A percentile compares a stretch with the other conserved stretches of the same genome.
phyloP scores from a whole-genome alignment of 37 sponge, comb jelly and placozoan species.

The Chondrosia reniformis region DNA sequence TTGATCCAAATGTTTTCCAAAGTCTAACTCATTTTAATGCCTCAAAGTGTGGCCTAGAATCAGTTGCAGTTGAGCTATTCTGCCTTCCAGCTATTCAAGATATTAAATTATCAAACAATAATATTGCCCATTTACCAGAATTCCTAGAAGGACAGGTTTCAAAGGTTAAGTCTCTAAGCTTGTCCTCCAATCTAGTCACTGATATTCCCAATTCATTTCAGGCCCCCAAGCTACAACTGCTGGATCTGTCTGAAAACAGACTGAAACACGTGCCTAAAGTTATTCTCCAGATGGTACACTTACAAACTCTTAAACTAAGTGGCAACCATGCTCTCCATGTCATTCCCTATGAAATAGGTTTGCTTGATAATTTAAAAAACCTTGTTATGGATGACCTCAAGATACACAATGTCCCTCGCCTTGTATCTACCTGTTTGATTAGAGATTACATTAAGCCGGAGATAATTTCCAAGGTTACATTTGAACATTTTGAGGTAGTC shows the following conservation, averaged over 20 bases:
- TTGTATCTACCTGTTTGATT: not conserved
- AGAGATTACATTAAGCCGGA: not conserved
- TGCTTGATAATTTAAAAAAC: not conserved
- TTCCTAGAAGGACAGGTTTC: not conserved
- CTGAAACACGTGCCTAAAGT: not conserved
- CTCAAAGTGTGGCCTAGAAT: not conserved
- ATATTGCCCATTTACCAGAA: conserved; percentile 39
- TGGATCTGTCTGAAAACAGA: not conserved
- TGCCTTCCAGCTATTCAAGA: conserved; percentile 31
- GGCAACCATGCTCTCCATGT: not conserved
- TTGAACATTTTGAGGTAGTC: conserved; percentile 12
- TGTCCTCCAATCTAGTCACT: conserved; percentile 3
- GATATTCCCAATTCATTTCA: not conserved
- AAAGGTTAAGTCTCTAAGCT: not conserved
- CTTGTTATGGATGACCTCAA: not conserved
- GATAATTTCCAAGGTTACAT: not conserved
- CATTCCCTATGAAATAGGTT: not conserved
- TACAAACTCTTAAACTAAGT: not conserved
- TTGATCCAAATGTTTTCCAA: not conserved
- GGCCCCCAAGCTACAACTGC: conserved; percentile 14
- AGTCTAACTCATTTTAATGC: not conserved
- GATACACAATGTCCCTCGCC: not conserved
- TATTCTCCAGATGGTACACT: not conserved
- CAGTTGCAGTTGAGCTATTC: conserved; percentile 38
- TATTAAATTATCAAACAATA: conserved; percentile 52